Evolutionary conservation across 1,140 invertebrate genomes (phyloP).

Genomic region (Macrosteles quadrilineatus): DNA sequence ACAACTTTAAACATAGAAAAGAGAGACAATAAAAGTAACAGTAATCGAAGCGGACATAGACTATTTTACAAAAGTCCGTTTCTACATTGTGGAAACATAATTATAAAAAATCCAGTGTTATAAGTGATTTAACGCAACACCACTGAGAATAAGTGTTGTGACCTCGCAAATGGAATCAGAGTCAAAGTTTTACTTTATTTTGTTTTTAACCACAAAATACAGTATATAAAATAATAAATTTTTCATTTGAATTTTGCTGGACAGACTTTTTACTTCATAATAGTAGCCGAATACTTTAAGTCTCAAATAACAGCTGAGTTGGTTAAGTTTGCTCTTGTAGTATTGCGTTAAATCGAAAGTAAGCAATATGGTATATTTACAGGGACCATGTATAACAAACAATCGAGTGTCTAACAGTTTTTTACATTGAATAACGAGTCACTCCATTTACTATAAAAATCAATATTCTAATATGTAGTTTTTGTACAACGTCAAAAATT

Average conservation of each 20-base stretch:
- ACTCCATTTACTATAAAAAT: slow-evolving; percentile 14
- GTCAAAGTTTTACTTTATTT: no score
- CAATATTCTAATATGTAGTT: slow-evolving; percentile 6
- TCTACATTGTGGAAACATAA: neutral
- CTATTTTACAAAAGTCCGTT: slow-evolving; percentile 24
- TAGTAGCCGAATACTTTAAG: no score
- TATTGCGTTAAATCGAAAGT: neutral
- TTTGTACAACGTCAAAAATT: slow-evolving; percentile 21
- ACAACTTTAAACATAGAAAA: slow-evolving; percentile 30
- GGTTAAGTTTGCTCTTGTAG: neutral
- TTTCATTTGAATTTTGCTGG: no score
- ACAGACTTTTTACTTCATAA: no score
- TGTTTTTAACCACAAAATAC: no score
- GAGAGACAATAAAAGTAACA: slow-evolving; percentile 23
- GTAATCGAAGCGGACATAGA: slow-evolving; percentile 14
- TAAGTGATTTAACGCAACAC: neutral
- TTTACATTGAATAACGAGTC: slow-evolving; percentile 13
- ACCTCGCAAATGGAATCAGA: no score
- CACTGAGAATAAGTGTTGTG: neutral
- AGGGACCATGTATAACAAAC: slow-evolving; percentile 1
- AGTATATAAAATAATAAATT: no score
- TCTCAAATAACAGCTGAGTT: no score
- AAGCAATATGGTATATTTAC: neutral
- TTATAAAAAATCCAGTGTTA: neutral
- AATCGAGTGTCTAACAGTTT: slow-evolving; percentile 20